phyloP scores from a whole-genome alignment of 2,113 vertebrate species.

The Pithys albifrons region DNA sequence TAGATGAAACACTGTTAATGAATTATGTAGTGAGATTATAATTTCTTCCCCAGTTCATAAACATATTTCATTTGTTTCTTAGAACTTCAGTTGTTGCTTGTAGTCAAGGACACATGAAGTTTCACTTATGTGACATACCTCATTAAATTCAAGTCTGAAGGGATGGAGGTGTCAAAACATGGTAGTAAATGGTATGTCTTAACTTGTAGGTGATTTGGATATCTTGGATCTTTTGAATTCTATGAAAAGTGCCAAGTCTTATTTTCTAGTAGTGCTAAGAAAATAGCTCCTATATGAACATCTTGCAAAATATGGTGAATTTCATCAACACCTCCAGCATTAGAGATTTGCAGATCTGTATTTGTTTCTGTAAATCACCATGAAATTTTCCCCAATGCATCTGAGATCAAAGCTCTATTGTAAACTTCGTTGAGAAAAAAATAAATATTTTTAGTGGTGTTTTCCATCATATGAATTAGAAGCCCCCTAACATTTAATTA shows the following conservation, averaged over 20 bases:
- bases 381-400: neutral
- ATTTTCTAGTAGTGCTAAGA: neutral
- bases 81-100: neutral
- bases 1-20: neutral
- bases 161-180: neutral
- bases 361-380: neutral
- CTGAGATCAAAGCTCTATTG: neutral
- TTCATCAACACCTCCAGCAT: accelerated
- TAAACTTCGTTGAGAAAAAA: neutral
- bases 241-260: neutral
- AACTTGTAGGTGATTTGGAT: neutral
- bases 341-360: neutral
- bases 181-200: neutral
- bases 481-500: neutral
- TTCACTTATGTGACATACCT: neutral
- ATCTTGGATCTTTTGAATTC: neutral
- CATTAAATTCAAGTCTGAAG: neutral
- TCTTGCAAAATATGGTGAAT: neutral
- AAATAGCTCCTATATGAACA: neutral
- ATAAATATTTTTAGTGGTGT: neutral
- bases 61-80: neutral
- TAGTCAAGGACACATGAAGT: neutral
- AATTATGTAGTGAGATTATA: neutral
- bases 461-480: neutral
- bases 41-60: neutral